Percentiles rank a stretch among this genome's conserved stretches.
phyloP scores from a whole-genome alignment of 2,797 vertebrate species.

The Notamacropus eugenii region DNA sequence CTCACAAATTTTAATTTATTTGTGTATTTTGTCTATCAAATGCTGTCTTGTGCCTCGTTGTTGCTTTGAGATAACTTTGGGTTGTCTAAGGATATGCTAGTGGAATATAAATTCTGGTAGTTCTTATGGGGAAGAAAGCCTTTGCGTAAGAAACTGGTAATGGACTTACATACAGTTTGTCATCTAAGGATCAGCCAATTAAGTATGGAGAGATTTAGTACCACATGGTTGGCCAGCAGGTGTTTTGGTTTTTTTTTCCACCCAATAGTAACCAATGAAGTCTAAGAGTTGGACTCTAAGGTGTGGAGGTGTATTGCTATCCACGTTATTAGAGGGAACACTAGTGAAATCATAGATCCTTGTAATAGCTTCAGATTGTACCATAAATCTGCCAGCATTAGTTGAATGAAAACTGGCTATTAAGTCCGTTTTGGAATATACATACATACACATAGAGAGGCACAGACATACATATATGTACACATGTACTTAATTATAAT shows the following conservation, averaged over 20 bases:
- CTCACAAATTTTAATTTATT: constrained; percentile 41
- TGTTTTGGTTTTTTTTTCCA: background rate
- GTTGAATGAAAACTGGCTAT: background rate
- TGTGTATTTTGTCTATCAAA: background rate
- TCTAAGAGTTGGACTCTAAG: background rate
- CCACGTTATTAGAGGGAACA: background rate
- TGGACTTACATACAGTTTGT: background rate
- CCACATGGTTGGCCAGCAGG: background rate
- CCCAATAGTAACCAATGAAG: background rate
- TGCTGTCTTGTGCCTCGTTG: background rate
- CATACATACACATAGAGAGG: background rate
- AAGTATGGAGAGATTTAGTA: background rate
- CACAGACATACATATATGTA: background rate
- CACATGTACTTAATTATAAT: background rate
- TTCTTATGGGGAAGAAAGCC: background rate
- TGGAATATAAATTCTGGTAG: background rate
- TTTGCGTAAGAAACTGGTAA: background rate
- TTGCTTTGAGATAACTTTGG: background rate
- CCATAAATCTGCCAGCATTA: background rate
- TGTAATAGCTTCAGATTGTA: background rate
- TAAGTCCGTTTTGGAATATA: background rate
- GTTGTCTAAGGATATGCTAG: background rate
- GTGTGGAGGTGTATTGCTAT: background rate
- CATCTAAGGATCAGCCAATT: background rate
- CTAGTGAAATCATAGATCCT: background rate